Conservation (phyloP, 2,113 vertebrate genomes). For the Oryzias woworae region DNA sequence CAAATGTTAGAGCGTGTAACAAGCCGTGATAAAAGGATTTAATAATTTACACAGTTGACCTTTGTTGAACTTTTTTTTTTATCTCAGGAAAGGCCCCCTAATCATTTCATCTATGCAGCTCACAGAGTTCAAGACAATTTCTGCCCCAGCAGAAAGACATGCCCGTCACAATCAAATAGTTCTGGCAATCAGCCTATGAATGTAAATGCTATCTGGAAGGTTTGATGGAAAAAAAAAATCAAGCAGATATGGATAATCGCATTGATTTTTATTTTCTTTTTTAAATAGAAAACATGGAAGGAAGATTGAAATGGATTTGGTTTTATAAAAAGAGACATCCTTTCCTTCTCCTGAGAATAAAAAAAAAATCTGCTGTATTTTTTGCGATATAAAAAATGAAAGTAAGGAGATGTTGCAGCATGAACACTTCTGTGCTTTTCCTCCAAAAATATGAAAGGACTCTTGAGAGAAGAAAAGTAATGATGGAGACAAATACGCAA, state of each 20-base stretch:
- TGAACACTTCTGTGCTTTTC: too few relatives aligned
- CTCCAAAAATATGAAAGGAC: too few relatives aligned
- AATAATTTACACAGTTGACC: constrained; percentile 62
- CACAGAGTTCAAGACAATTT: constrained; percentile 48
- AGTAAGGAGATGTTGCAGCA: too few relatives aligned
- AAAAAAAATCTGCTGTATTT: neutral
- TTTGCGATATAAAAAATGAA: neutral
- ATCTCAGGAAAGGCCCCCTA: constrained; percentile 26
- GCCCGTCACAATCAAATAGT: constrained; percentile 33
- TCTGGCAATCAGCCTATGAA: constrained; percentile 40
- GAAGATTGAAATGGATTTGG: constrained; percentile 62
- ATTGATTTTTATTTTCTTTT: constrained; percentile 50
- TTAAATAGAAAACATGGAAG: constrained; percentile 46
- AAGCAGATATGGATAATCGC: constrained; percentile 53
- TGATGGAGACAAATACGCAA: too few relatives aligned
- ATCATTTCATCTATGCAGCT: constrained; percentile 37
- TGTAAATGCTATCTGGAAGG: constrained; percentile 17
- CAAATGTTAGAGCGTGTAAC: constrained; percentile 32
- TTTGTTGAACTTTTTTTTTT: constrained; percentile 52
- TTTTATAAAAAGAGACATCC: constrained; percentile 11
- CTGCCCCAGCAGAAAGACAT: constrained; percentile 39
- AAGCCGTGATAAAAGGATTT: constrained; percentile 35
- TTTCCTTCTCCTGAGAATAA: constrained; percentile 3
- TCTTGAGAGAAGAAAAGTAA: too few relatives aligned
- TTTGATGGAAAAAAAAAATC: constrained; percentile 46